phyloP scores from a whole-genome alignment of 2,888 invertebrate genomes.

The Drosophila suboccidentalis region DNA sequence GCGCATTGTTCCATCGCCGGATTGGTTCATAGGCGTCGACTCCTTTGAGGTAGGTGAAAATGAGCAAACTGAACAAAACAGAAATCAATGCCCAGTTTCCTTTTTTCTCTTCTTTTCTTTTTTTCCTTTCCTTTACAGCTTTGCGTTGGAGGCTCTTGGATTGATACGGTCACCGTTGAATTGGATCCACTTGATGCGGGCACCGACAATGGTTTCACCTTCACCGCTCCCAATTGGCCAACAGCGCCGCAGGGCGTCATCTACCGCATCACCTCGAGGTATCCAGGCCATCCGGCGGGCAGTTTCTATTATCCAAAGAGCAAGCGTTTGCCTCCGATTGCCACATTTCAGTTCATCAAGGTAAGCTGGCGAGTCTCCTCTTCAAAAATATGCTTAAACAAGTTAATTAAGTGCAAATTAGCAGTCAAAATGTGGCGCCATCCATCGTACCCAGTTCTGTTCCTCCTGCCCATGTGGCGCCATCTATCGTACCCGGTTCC shows the following conservation, averaged over 20 bases:
- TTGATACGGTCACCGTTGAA: slow-evolving; percentile 95
- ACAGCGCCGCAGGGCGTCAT: slow-evolving; percentile 95
- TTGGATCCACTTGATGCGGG: slow-evolving; percentile 97
- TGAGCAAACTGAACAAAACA: neutral
- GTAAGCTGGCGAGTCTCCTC: slow-evolving; percentile 86
- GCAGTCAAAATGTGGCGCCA: slow-evolving; percentile 67
- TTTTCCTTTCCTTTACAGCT: slow-evolving; percentile 87
- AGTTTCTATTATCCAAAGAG: slow-evolving; percentile 97
- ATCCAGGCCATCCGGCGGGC: slow-evolving; percentile 96
- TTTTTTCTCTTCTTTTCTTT: neutral
- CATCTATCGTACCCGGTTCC: neutral
- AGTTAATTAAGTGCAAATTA: slow-evolving; percentile 83
- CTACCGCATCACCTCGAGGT: slow-evolving; percentile 94
- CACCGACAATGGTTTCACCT: slow-evolving; percentile 97
- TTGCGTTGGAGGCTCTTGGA: slow-evolving; percentile 96
- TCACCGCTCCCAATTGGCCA: slow-evolving; percentile 98
- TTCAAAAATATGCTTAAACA: slow-evolving; percentile 63
- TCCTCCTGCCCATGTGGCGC: neutral
- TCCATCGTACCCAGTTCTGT: neutral
- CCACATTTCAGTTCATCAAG: slow-evolving; percentile 96
- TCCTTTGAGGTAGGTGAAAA: slow-evolving; percentile 87
- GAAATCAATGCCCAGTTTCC: slow-evolving; percentile 8
- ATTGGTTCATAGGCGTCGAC: slow-evolving; percentile 97
- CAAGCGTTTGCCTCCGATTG: slow-evolving; percentile 94
- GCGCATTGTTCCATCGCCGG: slow-evolving; percentile 96